Base-by-base conservation (phyloP, 2,888 invertebrate genomes). In the Parapristionchus giblindavisi region DNA sequence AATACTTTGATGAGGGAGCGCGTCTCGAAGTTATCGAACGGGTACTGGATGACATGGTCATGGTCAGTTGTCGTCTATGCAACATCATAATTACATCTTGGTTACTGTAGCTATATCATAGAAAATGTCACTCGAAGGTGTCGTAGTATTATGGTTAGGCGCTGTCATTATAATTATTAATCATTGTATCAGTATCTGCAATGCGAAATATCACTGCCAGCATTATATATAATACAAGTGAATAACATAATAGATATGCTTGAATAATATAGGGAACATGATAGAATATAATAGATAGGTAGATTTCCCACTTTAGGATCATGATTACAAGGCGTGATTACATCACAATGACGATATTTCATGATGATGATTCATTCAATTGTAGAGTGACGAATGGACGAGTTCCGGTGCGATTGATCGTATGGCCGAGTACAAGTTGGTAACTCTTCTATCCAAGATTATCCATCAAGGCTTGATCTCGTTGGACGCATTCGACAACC, bases 401-500 rank as follows among this genome's bases (percentile, higher is more conserved):
- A 27, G 40, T 6, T 71, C 70, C 21, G 56, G 70, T 1, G 70
- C 70, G 6, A 32, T 71, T 17, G 70, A 71, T 40, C 54, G 56
- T 0, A 71, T 71, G 70, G 54, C 56, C 5, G 70, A 71, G 40
- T 71, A 71, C 56, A 71, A 71, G 29, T 21, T 40, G 1, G 70
- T 71, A 11, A 40, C 56, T 0, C 56, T 71, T 5, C 54, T 56
- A 8, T 38, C 70, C 5, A 71, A 56, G 56, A 54, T 71, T 8
- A 56, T 71, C 40, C 29, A 71, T 17, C 70, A 71, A 29, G 70
- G 70, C 38, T 40, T 71, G 21, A 71, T 71, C 36, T 71, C 54
- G 0, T 27, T 54, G 17, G 40, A 38, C 29, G 70, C 70, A 4
- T 71, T 71, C 40, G 24, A 56, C 3, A 27, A 17, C 40, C 56